Evolutionary conservation across 2,113 vertebrate species (phyloP).

Genomic region (Prionailurus bengalensis): DNA sequence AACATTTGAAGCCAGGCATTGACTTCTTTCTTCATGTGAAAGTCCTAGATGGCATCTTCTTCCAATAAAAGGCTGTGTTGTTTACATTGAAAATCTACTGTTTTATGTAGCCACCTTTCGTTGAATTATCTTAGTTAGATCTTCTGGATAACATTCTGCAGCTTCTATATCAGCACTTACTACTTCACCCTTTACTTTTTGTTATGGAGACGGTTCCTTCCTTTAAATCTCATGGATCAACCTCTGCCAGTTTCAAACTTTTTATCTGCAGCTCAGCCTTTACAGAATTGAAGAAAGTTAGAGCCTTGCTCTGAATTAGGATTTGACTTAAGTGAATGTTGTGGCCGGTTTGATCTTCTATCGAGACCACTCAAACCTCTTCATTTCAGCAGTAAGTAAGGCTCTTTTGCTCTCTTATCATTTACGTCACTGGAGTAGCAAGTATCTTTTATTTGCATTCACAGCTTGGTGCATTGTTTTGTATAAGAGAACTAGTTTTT

Average conservation of each 20-base stretch:
- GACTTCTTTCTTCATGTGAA: background rate
- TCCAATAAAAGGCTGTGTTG: background rate
- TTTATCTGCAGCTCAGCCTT: background rate
- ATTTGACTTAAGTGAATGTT: background rate
- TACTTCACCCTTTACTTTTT: background rate
- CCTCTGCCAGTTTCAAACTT: background rate
- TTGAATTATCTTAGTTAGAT: background rate
- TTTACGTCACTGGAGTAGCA: background rate
- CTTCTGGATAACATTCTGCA: background rate
- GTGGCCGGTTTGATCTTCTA: background rate
- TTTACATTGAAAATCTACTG: background rate
- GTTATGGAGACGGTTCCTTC: background rate
- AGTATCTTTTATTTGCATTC: background rate
- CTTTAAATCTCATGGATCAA: background rate
- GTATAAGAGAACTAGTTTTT: background rate
- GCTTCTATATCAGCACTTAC: background rate
- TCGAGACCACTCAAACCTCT: background rate
- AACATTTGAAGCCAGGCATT: background rate
- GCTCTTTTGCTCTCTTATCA: background rate
- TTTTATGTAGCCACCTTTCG: background rate
- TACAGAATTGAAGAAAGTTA: background rate
- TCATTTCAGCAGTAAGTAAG: background rate
- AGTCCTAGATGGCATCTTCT: background rate
- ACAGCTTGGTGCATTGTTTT: background rate
- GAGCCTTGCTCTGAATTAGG: background rate